Percentiles rank a stretch among this genome's conserved stretches.
Conservation (phyloP, 2,113 vertebrate genomes). For the Deroptyus accipitrinus region DNA sequence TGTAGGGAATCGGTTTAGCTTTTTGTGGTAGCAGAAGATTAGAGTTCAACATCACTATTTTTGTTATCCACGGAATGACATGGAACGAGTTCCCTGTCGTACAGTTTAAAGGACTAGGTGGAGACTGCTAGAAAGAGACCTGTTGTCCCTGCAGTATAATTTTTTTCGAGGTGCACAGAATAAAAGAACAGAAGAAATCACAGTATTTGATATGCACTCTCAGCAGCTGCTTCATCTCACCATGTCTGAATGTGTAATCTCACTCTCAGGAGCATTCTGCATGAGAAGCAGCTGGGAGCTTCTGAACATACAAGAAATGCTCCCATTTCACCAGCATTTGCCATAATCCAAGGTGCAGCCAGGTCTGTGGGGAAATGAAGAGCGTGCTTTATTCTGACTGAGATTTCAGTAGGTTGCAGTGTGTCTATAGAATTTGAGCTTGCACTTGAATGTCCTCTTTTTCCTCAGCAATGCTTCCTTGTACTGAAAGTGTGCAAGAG, state of each 20-base stretch:
- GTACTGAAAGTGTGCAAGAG: neutral
- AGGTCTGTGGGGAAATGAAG: neutral
- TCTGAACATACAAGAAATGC: neutral
- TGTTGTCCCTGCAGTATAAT: conserved; percentile 5
- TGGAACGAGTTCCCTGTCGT: neutral
- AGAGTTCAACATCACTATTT: conserved; percentile 3
- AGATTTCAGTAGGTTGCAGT: neutral
- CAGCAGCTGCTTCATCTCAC: neutral
- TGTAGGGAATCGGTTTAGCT: conserved; percentile 30
- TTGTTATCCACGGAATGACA: neutral
- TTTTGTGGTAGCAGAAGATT: conserved; percentile 8
- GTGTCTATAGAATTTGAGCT: neutral
- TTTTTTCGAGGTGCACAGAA: neutral
- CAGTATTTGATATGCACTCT: neutral
- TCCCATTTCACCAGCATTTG: neutral
- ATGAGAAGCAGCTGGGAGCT: neutral
- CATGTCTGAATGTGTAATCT: neutral
- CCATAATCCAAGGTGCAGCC: neutral
- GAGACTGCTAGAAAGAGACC: neutral
- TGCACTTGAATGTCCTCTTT: neutral
- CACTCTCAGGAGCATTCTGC: neutral
- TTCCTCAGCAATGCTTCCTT: neutral
- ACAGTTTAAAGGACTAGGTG: conserved; percentile 6
- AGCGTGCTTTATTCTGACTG: neutral
- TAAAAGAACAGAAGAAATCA: neutral